phyloP scores from a whole-genome alignment of 2,888 invertebrate species.

The Leptopilina myrica region DNA sequence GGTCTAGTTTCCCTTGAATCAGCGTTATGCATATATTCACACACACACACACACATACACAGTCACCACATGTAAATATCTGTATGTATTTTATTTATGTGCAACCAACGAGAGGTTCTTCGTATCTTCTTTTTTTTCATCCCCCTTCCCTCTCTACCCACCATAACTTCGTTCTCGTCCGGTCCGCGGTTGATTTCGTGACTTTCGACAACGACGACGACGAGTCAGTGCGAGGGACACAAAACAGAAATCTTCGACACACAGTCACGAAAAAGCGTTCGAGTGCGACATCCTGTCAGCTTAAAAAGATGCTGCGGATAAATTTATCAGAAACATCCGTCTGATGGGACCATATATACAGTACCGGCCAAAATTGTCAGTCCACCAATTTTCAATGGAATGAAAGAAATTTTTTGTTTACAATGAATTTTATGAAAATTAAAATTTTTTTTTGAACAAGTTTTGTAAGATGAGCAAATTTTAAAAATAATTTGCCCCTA shows the following conservation, averaged over 20 bases:
- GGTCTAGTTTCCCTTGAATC: constrained; percentile 66
- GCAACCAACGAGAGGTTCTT: neutral
- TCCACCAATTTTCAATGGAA: too few relatives aligned
- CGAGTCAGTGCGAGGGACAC: constrained; percentile 32
- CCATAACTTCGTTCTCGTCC: too few relatives aligned
- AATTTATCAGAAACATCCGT: constrained; percentile 33
- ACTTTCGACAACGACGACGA: constrained; percentile 54
- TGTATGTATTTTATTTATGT: neutral
- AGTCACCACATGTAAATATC: neutral
- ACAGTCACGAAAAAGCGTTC: constrained; percentile 50
- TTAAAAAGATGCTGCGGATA: constrained; percentile 16
- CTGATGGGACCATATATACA: neutral
- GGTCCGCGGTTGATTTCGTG: constrained; percentile 49
- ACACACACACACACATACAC: neutral
- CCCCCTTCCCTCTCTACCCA: neutral
- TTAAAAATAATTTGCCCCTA: too few relatives aligned
- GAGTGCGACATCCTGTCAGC: constrained; percentile 51
- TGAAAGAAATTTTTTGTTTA: too few relatives aligned
- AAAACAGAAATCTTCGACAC: constrained; percentile 48
- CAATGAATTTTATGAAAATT: too few relatives aligned
- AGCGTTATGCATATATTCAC: constrained; percentile 48
- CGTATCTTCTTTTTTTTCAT: neutral
- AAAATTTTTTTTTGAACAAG: too few relatives aligned
- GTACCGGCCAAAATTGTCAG: too few relatives aligned
- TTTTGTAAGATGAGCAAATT: too few relatives aligned